phyloP scores from a whole-genome alignment of 2,797 vertebrate species.

The Eurystomus glaucurus region DNA sequence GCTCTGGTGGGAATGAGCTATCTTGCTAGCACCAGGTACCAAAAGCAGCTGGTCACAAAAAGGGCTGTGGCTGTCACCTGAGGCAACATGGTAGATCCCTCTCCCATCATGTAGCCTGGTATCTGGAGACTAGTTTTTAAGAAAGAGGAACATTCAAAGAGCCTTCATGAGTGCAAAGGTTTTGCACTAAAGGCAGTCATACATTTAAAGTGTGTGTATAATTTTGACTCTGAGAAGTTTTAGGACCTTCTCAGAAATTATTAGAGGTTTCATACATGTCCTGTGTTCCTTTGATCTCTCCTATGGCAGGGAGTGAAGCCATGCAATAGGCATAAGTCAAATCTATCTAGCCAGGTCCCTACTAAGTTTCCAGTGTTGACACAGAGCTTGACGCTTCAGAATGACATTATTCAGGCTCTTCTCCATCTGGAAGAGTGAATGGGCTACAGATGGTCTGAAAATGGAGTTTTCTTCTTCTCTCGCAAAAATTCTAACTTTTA shows the following conservation, averaged over 20 bases:
- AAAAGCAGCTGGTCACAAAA: background rate
- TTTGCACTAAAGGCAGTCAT: background rate
- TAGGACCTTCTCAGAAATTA: background rate
- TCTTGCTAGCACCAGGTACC: background rate
- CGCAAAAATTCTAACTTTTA: background rate
- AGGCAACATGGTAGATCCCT: background rate
- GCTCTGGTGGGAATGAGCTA: background rate
- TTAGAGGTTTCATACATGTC: background rate
- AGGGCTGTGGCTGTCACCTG: background rate
- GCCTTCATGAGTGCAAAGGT: background rate
- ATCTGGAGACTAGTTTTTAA: background rate
- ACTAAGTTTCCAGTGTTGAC: background rate
- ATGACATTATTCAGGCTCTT: background rate
- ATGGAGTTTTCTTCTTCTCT: background rate
- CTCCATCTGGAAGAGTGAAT: background rate
- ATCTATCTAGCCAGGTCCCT: background rate
- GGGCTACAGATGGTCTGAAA: slow-evolving; percentile 10
- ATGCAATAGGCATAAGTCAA: background rate
- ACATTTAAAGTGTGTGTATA: background rate
- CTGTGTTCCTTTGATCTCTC: background rate
- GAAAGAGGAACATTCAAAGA: background rate
- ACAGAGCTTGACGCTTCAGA: background rate
- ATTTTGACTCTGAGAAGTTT: background rate
- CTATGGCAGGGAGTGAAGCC: background rate
- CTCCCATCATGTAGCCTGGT: background rate